phyloP scores from a whole-genome alignment of 2,797 vertebrate genomes.

The Poecilia velifera region DNA sequence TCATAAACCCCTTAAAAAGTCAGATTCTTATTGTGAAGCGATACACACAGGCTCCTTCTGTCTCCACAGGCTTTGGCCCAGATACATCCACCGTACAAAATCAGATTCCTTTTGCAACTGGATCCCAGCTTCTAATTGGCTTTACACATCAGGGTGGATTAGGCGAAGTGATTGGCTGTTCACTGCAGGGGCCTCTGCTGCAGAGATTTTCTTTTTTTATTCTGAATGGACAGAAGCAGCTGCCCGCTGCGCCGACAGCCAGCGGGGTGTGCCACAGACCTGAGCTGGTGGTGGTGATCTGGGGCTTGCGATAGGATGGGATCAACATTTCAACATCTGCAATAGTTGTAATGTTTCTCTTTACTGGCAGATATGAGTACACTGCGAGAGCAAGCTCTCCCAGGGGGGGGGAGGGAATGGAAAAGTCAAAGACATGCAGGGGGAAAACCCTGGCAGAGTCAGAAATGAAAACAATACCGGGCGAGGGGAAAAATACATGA shows the following conservation, averaged over 20 bases:
- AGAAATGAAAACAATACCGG: constrained; percentile 81
- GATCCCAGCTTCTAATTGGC: constrained; percentile 78
- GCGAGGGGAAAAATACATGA: constrained; percentile 75
- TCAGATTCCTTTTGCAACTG: constrained; percentile 78
- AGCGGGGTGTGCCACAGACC: constrained; percentile 70
- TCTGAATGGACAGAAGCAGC: constrained; percentile 79
- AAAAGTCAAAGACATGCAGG: constrained; percentile 77
- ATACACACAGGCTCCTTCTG: constrained; percentile 56
- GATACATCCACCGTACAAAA: constrained; percentile 74
- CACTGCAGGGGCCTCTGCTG: constrained; percentile 58
- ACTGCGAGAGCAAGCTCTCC: constrained; percentile 78
- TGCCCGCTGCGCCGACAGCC: constrained; percentile 62
- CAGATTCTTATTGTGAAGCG: constrained; percentile 41
- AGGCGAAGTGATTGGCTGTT: constrained; percentile 64
- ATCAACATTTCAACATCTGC: constrained; percentile 88
- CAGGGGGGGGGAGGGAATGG: constrained; percentile 62
- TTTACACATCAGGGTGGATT: constrained; percentile 78
- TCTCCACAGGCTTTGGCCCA: constrained; percentile 65
- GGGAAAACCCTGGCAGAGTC: constrained; percentile 80
- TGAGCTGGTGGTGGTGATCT: constrained; percentile 74
- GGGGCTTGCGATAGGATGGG: constrained; percentile 75
- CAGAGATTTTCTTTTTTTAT: constrained; percentile 26
- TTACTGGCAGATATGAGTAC: constrained; percentile 79
- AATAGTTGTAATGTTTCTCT: constrained; percentile 83
- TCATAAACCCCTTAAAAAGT: constrained; percentile 62